Conservation (phyloP, 2,888 invertebrate species). For the Nomada hirtipes region DNA sequence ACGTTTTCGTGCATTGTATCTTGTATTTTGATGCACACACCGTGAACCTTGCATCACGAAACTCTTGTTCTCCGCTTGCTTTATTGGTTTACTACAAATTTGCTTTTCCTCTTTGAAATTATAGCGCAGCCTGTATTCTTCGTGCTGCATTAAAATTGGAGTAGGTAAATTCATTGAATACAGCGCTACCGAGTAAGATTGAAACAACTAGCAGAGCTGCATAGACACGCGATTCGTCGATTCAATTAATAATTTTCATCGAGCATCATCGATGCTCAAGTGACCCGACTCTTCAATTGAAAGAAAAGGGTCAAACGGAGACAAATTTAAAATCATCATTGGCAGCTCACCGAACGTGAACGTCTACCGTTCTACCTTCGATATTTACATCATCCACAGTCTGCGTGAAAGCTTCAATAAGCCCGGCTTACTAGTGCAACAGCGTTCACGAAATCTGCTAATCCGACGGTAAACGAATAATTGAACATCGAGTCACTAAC, state of each 20-base stretch:
- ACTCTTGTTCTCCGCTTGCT: background rate
- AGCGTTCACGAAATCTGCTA: slow-evolving; percentile 58
- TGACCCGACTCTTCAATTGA: background rate
- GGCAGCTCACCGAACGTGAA: background rate
- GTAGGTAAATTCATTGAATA: too few relatives aligned
- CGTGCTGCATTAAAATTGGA: too few relatives aligned
- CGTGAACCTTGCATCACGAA: background rate
- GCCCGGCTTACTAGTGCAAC: slow-evolving; percentile 61
- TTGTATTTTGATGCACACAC: slow-evolving; percentile 20
- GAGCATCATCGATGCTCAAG: too few relatives aligned
- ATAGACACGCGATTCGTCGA: too few relatives aligned
- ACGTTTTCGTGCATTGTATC: slow-evolving; percentile 21
- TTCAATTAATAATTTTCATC: too few relatives aligned
- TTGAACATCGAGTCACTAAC: slow-evolving; percentile 63
- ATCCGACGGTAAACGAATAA: slow-evolving; percentile 71
- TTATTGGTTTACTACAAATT: too few relatives aligned
- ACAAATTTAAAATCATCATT: slow-evolving; percentile 7
- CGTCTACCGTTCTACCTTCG: slow-evolving; percentile 20
- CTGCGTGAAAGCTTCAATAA: slow-evolving; percentile 57
- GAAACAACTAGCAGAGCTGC: too few relatives aligned
- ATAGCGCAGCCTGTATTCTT: background rate
- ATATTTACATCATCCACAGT: slow-evolving; percentile 35
- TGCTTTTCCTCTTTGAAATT: background rate
- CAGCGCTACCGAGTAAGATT: too few relatives aligned
- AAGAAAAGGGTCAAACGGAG: background rate